A percentile compares a stretch with the other conserved stretches of the same genome.
Conservation (phyloP, 2,888 invertebrate species). For the Tinea pellionella region DNA sequence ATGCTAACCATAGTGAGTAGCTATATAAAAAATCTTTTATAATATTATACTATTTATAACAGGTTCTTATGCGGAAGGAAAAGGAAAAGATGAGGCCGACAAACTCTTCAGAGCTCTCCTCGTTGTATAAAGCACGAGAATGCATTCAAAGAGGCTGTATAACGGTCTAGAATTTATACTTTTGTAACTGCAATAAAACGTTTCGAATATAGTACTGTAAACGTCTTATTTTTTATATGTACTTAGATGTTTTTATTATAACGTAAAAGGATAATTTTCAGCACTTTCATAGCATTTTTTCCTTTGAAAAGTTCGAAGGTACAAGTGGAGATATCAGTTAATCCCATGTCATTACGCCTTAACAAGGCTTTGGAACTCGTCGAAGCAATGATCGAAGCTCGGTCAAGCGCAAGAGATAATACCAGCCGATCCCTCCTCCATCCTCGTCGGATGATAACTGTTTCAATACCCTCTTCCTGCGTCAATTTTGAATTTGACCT, state of each 20-base stretch:
- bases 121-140: neutral
- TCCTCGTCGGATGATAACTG: neutral
- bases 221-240: too few species aligned
- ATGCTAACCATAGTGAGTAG: too few species aligned
- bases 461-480: conserved; percentile 4
- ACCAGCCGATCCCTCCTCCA: conserved; percentile 17
- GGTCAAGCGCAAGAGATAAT: conserved; percentile 64
- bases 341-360: conserved; percentile 56
- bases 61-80: neutral
- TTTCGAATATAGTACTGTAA: too few species aligned
- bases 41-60: neutral
- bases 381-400: conserved; percentile 57
- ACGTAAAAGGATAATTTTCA: neutral
- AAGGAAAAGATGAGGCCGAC: neutral
- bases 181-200: neutral
- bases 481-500: neutral
- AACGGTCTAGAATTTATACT: neutral
- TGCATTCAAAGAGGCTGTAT: neutral
- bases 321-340: conserved; percentile 44
- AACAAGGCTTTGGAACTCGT: conserved; percentile 56
- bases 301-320: conserved; percentile 18
- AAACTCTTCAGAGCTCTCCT: neutral
- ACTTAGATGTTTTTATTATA: too few species aligned
- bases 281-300: neutral
- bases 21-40: too few species aligned